phyloP scores from a whole-genome alignment of 2,797 vertebrate species.

The Coracias cyanogaster region DNA sequence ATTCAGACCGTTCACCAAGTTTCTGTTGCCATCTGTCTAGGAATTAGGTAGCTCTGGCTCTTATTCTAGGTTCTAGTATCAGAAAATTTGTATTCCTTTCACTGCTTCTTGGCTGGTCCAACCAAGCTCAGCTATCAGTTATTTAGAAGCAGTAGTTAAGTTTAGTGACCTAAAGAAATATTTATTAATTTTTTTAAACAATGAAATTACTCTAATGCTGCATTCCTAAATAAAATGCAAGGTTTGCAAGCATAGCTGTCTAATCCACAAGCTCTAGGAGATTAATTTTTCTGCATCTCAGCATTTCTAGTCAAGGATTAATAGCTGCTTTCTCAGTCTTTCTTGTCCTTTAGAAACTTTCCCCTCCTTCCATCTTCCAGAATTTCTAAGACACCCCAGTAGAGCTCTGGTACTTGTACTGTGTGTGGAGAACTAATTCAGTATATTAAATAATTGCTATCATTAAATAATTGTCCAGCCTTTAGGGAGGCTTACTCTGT shows the following conservation, averaged over 20 bases:
- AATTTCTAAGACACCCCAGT: neutral
- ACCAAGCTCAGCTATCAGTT: neutral
- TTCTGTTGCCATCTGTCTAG: neutral
- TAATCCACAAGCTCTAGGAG: neutral
- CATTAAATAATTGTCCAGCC: neutral
- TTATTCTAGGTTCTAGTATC: neutral
- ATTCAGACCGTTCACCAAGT: neutral
- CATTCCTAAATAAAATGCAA: neutral
- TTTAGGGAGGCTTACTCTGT: neutral
- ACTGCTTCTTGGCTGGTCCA: neutral
- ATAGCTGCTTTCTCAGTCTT: neutral
- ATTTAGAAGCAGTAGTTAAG: neutral
- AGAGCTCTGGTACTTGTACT: neutral
- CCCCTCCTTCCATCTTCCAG: neutral
- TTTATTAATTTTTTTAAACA: rapidly evolving
- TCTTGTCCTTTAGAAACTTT: neutral
- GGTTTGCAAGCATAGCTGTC: neutral
- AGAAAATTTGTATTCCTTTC: neutral
- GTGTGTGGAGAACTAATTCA: neutral
- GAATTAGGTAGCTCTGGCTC: neutral
- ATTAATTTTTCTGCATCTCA: neutral
- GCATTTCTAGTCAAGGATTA: neutral
- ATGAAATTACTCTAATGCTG: neutral
- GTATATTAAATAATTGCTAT: neutral
- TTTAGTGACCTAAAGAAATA: neutral